These are phyloP conservation scores for Aviceda subcristata DNA, from an alignment of 2,113 vertebrate genomes.

Conservation along the genomic window DNA sequence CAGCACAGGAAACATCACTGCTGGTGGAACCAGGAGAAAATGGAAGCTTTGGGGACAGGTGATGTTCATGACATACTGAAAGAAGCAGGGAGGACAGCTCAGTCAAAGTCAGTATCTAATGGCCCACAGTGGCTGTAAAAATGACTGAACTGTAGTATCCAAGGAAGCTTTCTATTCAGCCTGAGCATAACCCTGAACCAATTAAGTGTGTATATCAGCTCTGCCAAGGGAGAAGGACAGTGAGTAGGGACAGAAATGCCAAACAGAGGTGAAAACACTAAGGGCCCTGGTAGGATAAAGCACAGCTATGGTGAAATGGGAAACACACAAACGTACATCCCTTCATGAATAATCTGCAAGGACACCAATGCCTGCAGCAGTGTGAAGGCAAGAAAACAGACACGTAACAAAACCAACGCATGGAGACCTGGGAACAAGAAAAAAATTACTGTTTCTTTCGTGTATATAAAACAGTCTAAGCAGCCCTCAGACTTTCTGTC, in stretches of 20 bases:
- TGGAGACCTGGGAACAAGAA: background rate
- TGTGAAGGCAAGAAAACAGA: background rate
- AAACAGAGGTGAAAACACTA: background rate
- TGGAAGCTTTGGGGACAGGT: background rate
- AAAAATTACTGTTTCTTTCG: background rate
- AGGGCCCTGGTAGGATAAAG: background rate
- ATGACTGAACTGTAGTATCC: background rate
- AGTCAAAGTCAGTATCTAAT: background rate
- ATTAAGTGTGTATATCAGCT: background rate
- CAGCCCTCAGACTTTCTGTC: background rate
- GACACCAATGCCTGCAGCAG: background rate
- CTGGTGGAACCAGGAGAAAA: background rate
- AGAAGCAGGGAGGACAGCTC: background rate
- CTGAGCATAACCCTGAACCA: background rate
- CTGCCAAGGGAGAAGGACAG: background rate
- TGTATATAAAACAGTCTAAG: background rate
- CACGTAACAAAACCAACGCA: background rate
- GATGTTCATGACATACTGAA: background rate
- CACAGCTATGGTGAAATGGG: background rate
- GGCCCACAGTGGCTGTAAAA: background rate
- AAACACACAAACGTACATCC: background rate
- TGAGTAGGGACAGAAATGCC: rapidly evolving
- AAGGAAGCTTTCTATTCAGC: background rate
- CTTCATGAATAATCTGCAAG: background rate
- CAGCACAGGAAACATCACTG: background rate